Evolutionary conservation across 1,140 invertebrate species (phyloP).

Genomic region (Platyura marginata): DNA sequence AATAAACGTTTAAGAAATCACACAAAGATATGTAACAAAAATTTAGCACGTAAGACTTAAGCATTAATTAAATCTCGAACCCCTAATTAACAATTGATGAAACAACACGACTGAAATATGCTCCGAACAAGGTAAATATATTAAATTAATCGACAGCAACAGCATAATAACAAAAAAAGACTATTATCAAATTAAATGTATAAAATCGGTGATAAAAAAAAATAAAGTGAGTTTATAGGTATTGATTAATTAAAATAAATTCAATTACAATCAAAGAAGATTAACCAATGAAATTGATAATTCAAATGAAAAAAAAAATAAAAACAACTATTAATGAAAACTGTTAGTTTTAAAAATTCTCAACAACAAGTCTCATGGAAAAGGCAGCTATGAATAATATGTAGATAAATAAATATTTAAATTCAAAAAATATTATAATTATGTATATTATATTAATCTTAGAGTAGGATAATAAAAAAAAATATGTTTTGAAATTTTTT

Average conservation of each 20-base stretch:
- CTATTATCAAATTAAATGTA: not conserved
- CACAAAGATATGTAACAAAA: not conserved
- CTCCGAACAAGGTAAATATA: not conserved
- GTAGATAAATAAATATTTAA: not conserved
- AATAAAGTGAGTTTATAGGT: not conserved
- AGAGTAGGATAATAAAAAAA: too few species aligned
- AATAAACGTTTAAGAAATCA: not conserved
- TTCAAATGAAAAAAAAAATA: not conserved
- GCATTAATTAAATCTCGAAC: not conserved
- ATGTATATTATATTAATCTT: too few species aligned
- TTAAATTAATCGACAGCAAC: not conserved
- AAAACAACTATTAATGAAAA: not conserved
- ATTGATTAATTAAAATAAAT: not conserved
- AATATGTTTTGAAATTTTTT: too few species aligned
- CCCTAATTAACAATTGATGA: not conserved
- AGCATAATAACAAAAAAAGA: not conserved
- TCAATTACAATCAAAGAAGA: not conserved
- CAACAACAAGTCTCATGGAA: not conserved
- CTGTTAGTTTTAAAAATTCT: not conserved
- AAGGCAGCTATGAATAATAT: constrained; percentile 1
- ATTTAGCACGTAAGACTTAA: not conserved
- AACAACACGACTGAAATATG: not conserved
- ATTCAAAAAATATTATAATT: too few species aligned
- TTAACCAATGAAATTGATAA: not conserved
- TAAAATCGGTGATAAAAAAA: not conserved